Evolutionary conservation across 2,888 invertebrate species (phyloP), one percentile per base, ranked within the genome.

Genomic region (Drosophila subquinaria): DNA sequence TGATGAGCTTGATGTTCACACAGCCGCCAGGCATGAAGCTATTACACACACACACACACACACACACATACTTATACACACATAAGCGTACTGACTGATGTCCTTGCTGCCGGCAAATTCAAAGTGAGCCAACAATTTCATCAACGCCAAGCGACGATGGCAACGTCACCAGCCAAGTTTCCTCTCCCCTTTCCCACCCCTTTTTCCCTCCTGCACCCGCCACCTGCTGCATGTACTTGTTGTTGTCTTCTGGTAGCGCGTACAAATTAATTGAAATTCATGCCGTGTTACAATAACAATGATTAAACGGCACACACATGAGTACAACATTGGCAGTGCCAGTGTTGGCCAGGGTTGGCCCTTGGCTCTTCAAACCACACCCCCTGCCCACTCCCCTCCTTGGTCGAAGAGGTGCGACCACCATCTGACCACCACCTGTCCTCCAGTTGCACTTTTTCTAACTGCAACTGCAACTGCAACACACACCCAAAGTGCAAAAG

Each of bases 401-500:
- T 5, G 51, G 10, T 11, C 11, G 23, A 11, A 23, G 35, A 30
- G 51, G 23, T 55, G 40, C 40, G 57, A 45, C 47, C 43, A 43
- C 57, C 57, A 59, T 11, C 55, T 42, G 42, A 42, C 47, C 48
- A 70, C 50, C 74, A 74, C 60, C 76, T 75, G 75, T 76, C 57
- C 53, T 50, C 51, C 74, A 68, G 62, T 67, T 76, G 79, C 76
- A 66, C 56, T 76, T 69, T 77, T 70, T 67, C 79, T 79, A 79
- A 79, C 78, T 73, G 67, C 66, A 43, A 65, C 33, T 33, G 17
- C 17, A 17, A 17, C 17, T 17, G 17, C 17, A 23, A 33, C 72
- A 73, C 90, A 85, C 86, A 88, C 91, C 89, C 86, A 91, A 91
- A 92, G 92, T 92, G 92, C 92, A 92, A 92, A 92, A 92, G 92